These are phyloP conservation scores for Athalia rosae DNA, from an alignment of 2,888 invertebrate species.

Conservation along the genomic window DNA sequence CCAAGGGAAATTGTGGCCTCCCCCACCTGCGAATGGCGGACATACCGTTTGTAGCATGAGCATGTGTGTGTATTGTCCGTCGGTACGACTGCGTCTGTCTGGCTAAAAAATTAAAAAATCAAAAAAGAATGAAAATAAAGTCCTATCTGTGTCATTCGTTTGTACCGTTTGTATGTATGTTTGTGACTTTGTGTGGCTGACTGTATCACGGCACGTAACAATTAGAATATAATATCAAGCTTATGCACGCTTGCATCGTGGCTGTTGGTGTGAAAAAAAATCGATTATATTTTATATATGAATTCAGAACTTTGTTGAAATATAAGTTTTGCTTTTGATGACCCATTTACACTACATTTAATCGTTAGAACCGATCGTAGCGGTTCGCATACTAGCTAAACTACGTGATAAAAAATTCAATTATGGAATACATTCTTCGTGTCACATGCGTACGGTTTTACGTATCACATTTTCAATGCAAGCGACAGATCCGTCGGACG, in stretches of 20 bases:
- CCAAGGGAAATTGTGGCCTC: slow-evolving; percentile 39
- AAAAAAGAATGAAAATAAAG: no score
- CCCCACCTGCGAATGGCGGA: slow-evolving; percentile 42
- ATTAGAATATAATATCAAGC: slow-evolving; percentile 40
- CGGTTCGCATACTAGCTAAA: no score
- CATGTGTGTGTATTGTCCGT: slow-evolving; percentile 64
- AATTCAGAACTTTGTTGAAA: neutral
- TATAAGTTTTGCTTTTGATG: neutral
- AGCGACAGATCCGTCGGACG: slow-evolving; percentile 28
- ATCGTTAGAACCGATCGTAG: no score
- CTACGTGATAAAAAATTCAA: no score
- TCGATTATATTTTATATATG: slow-evolving; percentile 21
- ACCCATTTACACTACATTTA: no score
- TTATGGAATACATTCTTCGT: no score
- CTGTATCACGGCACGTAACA: slow-evolving; percentile 48
- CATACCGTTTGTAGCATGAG: slow-evolving; percentile 65
- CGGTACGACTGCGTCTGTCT: slow-evolving; percentile 46
- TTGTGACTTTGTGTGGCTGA: slow-evolving; percentile 14
- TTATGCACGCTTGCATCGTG: slow-evolving; percentile 43
- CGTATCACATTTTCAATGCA: neutral
- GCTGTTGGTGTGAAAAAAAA: slow-evolving; percentile 16
- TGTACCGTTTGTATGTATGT: slow-evolving; percentile 38
- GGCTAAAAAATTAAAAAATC: neutral
- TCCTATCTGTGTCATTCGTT: slow-evolving; percentile 13
- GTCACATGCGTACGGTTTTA: no score